These are phyloP conservation scores for Delphinus delphis DNA, from an alignment of 2,113 vertebrate genomes.

Conservation along the genomic window DNA sequence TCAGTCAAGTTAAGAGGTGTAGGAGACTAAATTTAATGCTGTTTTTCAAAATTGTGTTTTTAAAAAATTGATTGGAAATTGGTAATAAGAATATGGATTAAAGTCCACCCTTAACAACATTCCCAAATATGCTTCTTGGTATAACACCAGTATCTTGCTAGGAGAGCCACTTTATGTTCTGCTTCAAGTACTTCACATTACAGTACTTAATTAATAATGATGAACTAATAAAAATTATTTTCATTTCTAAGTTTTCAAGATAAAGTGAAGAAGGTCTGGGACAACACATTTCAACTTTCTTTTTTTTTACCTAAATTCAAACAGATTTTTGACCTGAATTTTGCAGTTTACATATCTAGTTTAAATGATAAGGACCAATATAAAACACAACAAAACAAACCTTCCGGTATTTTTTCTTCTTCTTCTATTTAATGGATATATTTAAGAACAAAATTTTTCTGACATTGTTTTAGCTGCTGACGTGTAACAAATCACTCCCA, in stretches of 20 bases:
- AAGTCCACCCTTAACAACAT: not conserved
- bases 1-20: not conserved
- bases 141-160: not conserved
- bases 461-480: not conserved
- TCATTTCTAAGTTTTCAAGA: not conserved
- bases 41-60: not conserved
- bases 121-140: not conserved
- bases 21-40: not conserved
- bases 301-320: not conserved
- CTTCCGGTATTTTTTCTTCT: not conserved
- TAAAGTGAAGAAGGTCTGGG: not conserved
- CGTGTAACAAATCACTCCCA: not conserved
- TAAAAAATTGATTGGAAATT: not conserved
- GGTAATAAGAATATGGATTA: not conserved
- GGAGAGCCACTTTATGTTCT: not conserved
- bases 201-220: not conserved
- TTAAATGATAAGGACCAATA: not conserved
- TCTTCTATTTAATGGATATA: not conserved
- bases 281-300: not conserved
- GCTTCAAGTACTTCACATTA: not conserved
- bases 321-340: not conserved
- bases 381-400: not conserved
- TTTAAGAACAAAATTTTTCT: not conserved
- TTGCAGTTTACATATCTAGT: not conserved
- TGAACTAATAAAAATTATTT: not conserved